phyloP scores from a whole-genome alignment of 2,113 vertebrate genomes.

The Halcyon malimbica region DNA sequence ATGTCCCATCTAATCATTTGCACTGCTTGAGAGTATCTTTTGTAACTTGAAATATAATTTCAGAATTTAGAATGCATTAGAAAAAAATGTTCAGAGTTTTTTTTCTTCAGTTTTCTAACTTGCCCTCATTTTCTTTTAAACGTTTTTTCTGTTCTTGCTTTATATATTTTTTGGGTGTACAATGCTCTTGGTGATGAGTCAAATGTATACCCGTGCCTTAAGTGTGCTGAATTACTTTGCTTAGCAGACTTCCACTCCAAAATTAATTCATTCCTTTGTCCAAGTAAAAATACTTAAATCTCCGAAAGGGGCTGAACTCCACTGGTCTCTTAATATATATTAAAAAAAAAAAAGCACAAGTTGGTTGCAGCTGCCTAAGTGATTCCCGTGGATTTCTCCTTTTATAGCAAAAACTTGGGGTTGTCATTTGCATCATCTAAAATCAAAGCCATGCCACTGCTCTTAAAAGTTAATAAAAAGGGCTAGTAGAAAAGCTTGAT shows the following conservation, averaged over 20 bases:
- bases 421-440: conserved; percentile 25
- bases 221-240: conserved; percentile 1
- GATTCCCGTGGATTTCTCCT: conserved; percentile 2
- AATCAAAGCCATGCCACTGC: conserved; percentile 18
- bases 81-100: not conserved
- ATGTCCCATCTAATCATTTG: not conserved
- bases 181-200: not conserved
- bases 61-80: not conserved
- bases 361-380: not conserved
- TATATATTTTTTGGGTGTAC: not conserved
- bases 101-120: not conserved
- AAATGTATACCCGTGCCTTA: not conserved
- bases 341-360: not conserved
- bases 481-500: conserved; percentile 73
- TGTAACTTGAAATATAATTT: not conserved
- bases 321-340: not conserved
- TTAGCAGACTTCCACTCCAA: conserved; percentile 16
- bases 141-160: not conserved
- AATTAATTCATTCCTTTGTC: not conserved
- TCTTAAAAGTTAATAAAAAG: conserved; percentile 74
- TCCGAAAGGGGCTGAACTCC: conserved; percentile 7
- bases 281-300: conserved; percentile 3
- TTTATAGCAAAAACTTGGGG: conserved; percentile 16
- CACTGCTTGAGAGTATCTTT: not conserved
- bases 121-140: not conserved